Evolutionary conservation across 2,888 invertebrate species (phyloP).

Genomic region (Cecidostiba fungosa): DNA sequence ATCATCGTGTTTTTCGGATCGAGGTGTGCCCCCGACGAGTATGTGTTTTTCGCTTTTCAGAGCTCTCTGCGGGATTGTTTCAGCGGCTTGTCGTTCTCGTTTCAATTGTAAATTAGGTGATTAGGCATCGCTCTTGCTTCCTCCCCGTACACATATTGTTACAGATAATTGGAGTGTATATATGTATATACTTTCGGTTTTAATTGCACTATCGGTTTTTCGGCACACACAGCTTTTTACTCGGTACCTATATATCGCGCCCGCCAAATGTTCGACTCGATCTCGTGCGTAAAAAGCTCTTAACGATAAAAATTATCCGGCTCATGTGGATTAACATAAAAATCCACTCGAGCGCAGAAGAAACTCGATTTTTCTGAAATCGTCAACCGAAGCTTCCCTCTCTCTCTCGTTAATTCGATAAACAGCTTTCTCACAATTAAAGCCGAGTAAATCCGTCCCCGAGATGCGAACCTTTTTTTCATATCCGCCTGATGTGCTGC

Average conservation of each 20-base stretch:
- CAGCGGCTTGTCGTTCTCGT: conserved; percentile 26
- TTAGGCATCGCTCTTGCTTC: neutral
- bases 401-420: neutral
- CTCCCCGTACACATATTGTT: neutral
- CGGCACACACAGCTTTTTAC: neutral
- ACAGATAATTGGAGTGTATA: neutral
- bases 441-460: conserved; percentile 11
- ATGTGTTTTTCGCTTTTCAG: neutral
- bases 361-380: neutral
- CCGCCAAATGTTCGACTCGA: neutral
- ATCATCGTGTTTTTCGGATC: neutral
- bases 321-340: conserved; percentile 37
- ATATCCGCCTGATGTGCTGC: neutral
- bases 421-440: conserved; percentile 52
- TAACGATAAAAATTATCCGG: conserved; percentile 27
- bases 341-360: neutral
- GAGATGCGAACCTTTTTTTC: conserved; percentile 13
- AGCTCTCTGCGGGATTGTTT: neutral
- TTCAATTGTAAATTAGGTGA: conserved; percentile 45
- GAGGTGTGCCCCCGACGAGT: neutral
- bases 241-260: no score
- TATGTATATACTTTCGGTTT: neutral
- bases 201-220: neutral
- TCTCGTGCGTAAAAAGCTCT: neutral
- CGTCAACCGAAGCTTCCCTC: neutral